Percentiles rank a stretch among this genome's conserved stretches.
These are phyloP conservation scores for Drosophila rufa DNA, from an alignment of 1,140 invertebrate species.

Conservation along the genomic window DNA sequence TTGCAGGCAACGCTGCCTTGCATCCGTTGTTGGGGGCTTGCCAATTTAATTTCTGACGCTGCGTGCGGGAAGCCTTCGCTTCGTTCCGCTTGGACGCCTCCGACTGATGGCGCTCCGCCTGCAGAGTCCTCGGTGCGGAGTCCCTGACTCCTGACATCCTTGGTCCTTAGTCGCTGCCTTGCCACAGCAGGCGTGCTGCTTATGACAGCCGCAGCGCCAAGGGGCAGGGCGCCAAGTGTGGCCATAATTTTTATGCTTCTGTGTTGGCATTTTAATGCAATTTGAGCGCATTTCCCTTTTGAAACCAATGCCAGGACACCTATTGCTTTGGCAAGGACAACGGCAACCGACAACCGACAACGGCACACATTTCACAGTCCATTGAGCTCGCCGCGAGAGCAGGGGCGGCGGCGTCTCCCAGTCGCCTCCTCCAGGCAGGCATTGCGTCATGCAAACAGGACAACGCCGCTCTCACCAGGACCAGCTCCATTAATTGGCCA, in stretches of 20 bases:
- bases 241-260: constrained; percentile 82
- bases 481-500: constrained; percentile 65
- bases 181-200: constrained; percentile 79
- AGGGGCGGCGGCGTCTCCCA: constrained; percentile 51
- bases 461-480: constrained; percentile 10
- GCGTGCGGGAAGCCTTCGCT: constrained; percentile 74
- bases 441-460: constrained; percentile 77
- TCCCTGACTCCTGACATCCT: constrained; percentile 17
- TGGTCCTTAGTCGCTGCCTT: constrained; percentile 17
- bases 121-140: neutral
- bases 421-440: constrained; percentile 50
- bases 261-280: constrained; percentile 82
- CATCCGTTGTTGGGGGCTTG: constrained; percentile 74
- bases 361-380: constrained; percentile 81
- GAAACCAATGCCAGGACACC: constrained; percentile 83
- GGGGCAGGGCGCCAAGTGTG: constrained; percentile 65
- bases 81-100: constrained; percentile 83
- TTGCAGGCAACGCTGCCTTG: constrained; percentile 58
- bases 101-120: constrained; percentile 61
- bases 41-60: constrained; percentile 83
- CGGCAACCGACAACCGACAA: constrained; percentile 50
- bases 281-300: constrained; percentile 82
- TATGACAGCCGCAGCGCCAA: constrained; percentile 58
- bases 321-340: constrained; percentile 82
- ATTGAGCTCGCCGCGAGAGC: constrained; percentile 54